phyloP scores from a whole-genome alignment of 2,113 vertebrate genomes.

The Alosa alosa region DNA sequence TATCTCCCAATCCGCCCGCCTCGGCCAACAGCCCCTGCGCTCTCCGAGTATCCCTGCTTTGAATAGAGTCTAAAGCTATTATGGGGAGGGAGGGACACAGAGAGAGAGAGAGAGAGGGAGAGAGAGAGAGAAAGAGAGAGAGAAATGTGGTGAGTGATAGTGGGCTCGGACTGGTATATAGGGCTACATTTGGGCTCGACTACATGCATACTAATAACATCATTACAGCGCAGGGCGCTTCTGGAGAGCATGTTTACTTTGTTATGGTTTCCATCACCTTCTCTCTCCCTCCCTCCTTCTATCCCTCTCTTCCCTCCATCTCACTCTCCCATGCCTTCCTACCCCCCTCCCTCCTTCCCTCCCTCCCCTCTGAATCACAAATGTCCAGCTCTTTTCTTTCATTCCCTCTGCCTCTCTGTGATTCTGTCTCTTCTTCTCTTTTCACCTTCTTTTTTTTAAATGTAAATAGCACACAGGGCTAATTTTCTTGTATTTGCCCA shows the following conservation, averaged over 20 bases:
- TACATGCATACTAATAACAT: slow-evolving; percentile 94
- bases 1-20: slow-evolving; percentile 65
- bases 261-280: slow-evolving; percentile 87
- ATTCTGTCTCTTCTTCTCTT: not conserved
- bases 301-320: slow-evolving; percentile 61
- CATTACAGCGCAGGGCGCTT: slow-evolving; percentile 83
- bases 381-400: slow-evolving; percentile 72
- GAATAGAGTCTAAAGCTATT: slow-evolving; percentile 79
- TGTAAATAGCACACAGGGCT: slow-evolving; percentile 89
- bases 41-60: slow-evolving; percentile 66
- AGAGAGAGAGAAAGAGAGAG: not conserved
- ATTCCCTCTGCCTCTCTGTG: not conserved
- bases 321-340: slow-evolving; percentile 42
- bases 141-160: slow-evolving; percentile 33
- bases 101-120: not conserved
- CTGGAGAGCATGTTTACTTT: slow-evolving; percentile 88
- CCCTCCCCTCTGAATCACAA: slow-evolving; percentile 80
- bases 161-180: slow-evolving; percentile 82
- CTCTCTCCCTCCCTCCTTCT: slow-evolving; percentile 60
- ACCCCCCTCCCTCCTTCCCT: too few species aligned
- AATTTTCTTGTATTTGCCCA: slow-evolving; percentile 91
- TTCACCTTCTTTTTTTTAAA: slow-evolving; percentile 65
- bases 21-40: slow-evolving; percentile 52
- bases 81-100: slow-evolving; percentile 56
- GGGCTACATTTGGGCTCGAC: slow-evolving; percentile 86